Evolutionary conservation across 1,140 invertebrate species (phyloP), one percentile per base, ranked within the genome.

Genomic region (Leptoteleia sp.): DNA sequence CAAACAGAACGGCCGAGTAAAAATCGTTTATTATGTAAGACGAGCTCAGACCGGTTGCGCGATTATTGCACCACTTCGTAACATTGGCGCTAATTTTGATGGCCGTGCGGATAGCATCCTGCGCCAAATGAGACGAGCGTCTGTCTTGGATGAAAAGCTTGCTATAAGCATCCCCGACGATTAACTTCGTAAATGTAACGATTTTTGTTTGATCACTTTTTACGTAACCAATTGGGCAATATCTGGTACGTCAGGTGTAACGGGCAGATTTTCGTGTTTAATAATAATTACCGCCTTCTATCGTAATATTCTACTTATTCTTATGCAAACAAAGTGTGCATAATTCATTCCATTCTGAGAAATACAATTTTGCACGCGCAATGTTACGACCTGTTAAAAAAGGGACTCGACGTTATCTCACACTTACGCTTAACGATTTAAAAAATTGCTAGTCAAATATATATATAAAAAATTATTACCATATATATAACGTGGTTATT

Each of bases 71-170:
- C 73, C 73, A 76, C 38, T 29, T 55, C 62, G 72, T 76, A 76
- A 76, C 72, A 76, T 68, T 67, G 73, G 57, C 33, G 73, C 57
- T 76, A 76, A 76, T 76, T 76, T 76, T 35, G 64, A 68, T 68
- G 72, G 55, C 27, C 54, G 55, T 55, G 31, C 7, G 54, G 55
- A 68, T 76, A 76, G 55, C 29, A 52, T 61, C 54, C 19, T 8
- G 31, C 48, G 7, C 31, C 22, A 17, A 48, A 45, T 33, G 54
- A 37, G 54, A 52, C 45, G 40, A 25, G 33, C 50, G 43, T 42
- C 59, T 37, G 47, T 68, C 40, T 54, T 33, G 22, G 29, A 62
- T 57, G 40, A 55, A 43, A 64, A 55, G 57, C 64, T 55, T 38
- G 19, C 52, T 67, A 42, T 16, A 43, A 75, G 31, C 62, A 61